phyloP scores from a whole-genome alignment of 2,888 invertebrate species.

The Pyrrhosoma nymphula region DNA sequence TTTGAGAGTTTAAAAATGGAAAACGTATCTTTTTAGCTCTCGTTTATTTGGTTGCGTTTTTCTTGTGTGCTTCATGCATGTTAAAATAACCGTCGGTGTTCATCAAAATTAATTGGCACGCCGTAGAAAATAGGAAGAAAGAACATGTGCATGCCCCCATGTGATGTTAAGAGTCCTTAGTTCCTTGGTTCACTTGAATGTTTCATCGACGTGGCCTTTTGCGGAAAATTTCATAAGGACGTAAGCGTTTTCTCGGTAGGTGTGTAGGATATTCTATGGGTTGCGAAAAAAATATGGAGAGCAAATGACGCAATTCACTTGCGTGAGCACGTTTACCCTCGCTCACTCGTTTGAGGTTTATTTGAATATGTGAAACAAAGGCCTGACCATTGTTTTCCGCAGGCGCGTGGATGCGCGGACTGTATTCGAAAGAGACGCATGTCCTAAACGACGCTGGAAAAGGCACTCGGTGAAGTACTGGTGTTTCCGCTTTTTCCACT shows the following conservation, averaged over 20 bases:
- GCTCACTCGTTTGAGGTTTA: constrained; percentile 18
- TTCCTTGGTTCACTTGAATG: not conserved
- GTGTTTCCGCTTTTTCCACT: not conserved
- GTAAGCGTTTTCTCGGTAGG: not conserved
- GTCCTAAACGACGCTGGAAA: not conserved
- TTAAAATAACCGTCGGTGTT: not conserved
- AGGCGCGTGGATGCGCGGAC: not conserved
- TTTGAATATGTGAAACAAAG: constrained; percentile 32
- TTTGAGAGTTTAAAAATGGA: too few relatives aligned
- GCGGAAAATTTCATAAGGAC: constrained; percentile 19
- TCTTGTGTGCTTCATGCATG: too few relatives aligned
- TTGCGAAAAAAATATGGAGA: constrained; percentile 34
- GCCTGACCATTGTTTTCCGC: constrained; percentile 6
- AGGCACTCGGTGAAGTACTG: not conserved
- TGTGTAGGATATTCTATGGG: not conserved
- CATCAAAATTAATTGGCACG: not conserved
- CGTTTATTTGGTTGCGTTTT: too few relatives aligned
- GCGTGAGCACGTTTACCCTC: constrained; percentile 29
- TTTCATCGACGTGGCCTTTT: constrained; percentile 22
- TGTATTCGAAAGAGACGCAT: not conserved
- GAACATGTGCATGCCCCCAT: not conserved
- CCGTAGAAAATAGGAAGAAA: not conserved
- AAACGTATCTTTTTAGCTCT: too few relatives aligned
- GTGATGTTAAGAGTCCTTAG: not conserved
- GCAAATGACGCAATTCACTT: constrained; percentile 29